phyloP scores from a whole-genome alignment of 2,113 vertebrate species.

The Himantopus leucocephalus region DNA sequence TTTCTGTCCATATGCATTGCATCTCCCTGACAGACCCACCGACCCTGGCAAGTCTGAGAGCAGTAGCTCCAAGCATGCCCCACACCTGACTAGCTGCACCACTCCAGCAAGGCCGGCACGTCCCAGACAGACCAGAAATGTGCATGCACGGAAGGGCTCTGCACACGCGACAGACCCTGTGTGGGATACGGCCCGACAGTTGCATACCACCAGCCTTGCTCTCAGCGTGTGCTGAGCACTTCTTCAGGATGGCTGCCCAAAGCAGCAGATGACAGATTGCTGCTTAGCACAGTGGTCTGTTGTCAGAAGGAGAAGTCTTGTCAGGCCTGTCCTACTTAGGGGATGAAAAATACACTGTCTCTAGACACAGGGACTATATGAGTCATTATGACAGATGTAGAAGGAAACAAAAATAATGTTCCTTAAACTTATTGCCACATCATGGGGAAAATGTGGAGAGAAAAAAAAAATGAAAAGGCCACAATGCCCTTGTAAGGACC shows the following conservation, averaged over 20 bases:
- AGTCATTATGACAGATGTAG: background rate
- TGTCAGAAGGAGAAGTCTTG: background rate
- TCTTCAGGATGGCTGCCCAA: background rate
- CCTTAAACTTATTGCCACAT: background rate
- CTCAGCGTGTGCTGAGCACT: background rate
- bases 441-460: background rate
- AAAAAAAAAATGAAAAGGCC: background rate
- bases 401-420: background rate
- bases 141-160: accelerated
- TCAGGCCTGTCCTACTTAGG: background rate
- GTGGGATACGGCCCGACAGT: too few relatives aligned
- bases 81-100: background rate
- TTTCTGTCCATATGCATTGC: background rate
- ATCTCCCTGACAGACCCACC: background rate
- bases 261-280: background rate
- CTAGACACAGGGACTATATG: background rate
- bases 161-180: accelerated
- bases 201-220: background rate
- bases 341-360: background rate
- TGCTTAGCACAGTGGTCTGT: background rate
- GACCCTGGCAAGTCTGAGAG: background rate
- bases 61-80: background rate
- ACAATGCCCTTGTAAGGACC: background rate
- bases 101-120: background rate
- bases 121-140: background rate